Evolutionary conservation across 2,113 vertebrate species (phyloP), one percentile per base, ranked within the genome.

Genomic region (Nannospalax galili): DNA sequence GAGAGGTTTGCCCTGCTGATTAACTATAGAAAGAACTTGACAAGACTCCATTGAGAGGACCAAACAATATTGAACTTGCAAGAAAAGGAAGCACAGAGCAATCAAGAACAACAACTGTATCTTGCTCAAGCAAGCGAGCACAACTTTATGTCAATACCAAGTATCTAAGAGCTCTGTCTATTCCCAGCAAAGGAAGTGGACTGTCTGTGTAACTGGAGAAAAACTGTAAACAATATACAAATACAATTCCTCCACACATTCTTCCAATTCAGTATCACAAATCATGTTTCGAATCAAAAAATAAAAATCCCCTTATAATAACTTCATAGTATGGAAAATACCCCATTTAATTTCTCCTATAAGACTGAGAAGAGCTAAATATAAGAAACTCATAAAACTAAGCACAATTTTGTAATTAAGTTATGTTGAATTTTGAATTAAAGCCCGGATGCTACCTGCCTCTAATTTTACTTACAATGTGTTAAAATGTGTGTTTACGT

Each of bases 321-420:
- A 37, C 35, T 90, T 93, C 42, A 86, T 12, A 35, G 12, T 9
- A 80, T 67, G 60, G 65, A 78, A 96, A 95, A 89, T 58, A 91
- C 24, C 42, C 37, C 94, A 40, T 93, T 85, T 95, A 72, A 92
- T 84, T 79, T 95, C 79, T 72, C 45, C 30, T 70, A 84, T 9
- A 90, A 92, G 24, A 90, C 37, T 92, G 58, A 48, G 45, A 92
- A 94, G 52, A 92, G 22, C 40, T 93, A 96, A 95, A 96, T 82
- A 91, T 32, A 90, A 91, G 45, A 65, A 96, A 91, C 56, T 85
- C 81, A 80, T 28, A 74, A 93, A 95, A 88, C 17, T 32, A 45
- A 94, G 52, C 65, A 84, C 73, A 84, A 62, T 89, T 91, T 91
- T 80, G 26, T 86, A 86, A 95, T 87, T 94, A 90, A 86, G 90